Evolutionary conservation across 2,888 invertebrate genomes (phyloP).

Genomic region (Amphipyra berbera): DNA sequence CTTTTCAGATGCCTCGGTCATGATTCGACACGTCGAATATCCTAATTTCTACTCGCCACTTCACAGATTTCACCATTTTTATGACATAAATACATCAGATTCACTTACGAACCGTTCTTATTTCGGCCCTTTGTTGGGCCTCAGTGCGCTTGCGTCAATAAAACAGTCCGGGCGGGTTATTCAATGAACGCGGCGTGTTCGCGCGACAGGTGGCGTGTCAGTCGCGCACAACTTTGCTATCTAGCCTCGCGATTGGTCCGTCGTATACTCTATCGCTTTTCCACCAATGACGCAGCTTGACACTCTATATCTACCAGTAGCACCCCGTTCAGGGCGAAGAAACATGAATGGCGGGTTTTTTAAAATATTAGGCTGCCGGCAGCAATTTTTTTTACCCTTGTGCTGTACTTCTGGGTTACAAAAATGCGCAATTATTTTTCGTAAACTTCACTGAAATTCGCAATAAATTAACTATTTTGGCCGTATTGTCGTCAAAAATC

Average conservation of each 20-base stretch:
- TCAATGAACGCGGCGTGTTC: slow-evolving; percentile 84
- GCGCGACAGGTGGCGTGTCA: slow-evolving; percentile 86
- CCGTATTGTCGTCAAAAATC: slow-evolving; percentile 29
- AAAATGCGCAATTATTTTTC: slow-evolving; percentile 18
- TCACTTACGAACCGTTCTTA: slow-evolving; percentile 87
- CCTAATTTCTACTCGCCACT: slow-evolving; percentile 95
- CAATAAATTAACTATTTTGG: slow-evolving; percentile 13
- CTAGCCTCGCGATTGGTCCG: slow-evolving; percentile 70
- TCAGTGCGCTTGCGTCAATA: slow-evolving; percentile 88
- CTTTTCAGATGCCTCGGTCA: slow-evolving; percentile 98
- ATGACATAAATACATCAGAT: slow-evolving; percentile 93
- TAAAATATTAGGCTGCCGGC: slow-evolving; percentile 66
- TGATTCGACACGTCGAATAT: slow-evolving; percentile 95
- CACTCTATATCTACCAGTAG: slow-evolving; percentile 70
- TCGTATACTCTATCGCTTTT: slow-evolving; percentile 55
- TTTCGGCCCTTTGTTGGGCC: slow-evolving; percentile 90
- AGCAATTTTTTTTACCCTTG: slow-evolving; percentile 52
- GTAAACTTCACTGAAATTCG: slow-evolving; percentile 20
- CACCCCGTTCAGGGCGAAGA: slow-evolving; percentile 60
- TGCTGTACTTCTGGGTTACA: slow-evolving; percentile 26
- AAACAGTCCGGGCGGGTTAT: slow-evolving; percentile 85
- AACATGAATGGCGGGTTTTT: slow-evolving; percentile 72
- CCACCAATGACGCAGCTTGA: slow-evolving; percentile 72
- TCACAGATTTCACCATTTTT: slow-evolving; percentile 96
- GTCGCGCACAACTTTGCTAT: slow-evolving; percentile 74